These are phyloP conservation scores for Anomalospiza imberbis DNA, from an alignment of 2,797 vertebrate species.

Conservation along the genomic window DNA sequence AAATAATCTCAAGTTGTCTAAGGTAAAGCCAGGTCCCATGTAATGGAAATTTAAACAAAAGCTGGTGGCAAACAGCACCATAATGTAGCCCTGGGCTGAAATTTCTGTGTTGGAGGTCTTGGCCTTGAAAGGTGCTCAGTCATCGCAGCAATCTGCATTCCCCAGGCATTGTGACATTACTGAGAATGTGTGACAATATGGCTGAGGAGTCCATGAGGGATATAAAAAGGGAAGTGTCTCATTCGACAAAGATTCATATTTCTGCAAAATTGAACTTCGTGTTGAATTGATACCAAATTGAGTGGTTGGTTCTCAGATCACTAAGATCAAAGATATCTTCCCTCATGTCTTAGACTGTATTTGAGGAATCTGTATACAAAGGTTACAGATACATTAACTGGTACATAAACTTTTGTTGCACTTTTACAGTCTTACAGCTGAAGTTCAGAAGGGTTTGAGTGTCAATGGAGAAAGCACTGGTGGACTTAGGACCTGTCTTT, in stretches of 20 bases:
- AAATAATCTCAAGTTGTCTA: not conserved
- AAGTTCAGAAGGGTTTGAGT: not conserved
- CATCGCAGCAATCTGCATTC: rapidly evolving
- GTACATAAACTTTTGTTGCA: not conserved
- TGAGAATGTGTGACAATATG: rapidly evolving
- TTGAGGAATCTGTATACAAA: not conserved
- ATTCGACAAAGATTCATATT: not conserved
- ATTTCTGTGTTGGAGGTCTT: not conserved
- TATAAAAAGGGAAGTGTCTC: not conserved
- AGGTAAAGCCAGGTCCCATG: too few relatives aligned
- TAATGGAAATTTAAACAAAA: not conserved
- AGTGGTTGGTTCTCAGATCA: not conserved
- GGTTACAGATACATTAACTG: not conserved
- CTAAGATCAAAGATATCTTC: not conserved
- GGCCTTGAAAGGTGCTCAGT: not conserved
- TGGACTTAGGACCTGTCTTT: not conserved
- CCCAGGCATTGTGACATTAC: not conserved
- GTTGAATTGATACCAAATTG: not conserved
- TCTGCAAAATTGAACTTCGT: not conserved
- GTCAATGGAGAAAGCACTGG: not conserved
- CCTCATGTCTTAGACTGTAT: not conserved
- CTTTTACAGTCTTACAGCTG: rapidly evolving
- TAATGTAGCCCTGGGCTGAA: not conserved
- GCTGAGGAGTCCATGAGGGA: not conserved
- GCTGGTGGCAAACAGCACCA: not conserved